phyloP scores from a whole-genome alignment of 2,888 invertebrate genomes.

The Parnassius mnemosyne region DNA sequence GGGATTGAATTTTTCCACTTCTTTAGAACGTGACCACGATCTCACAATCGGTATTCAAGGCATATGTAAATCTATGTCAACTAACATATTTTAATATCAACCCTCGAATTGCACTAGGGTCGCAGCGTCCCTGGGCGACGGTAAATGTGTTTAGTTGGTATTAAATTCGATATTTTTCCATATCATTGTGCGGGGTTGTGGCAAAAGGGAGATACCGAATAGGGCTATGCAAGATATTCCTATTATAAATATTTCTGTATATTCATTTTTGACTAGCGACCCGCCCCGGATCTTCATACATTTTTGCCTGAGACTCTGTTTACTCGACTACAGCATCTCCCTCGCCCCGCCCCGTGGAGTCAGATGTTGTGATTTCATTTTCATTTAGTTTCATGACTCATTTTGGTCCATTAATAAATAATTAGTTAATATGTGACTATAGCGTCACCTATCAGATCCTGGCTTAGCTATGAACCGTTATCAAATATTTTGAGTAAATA shows the following conservation, averaged over 20 bases:
- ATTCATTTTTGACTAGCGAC: no score
- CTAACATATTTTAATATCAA: slow-evolving; percentile 67
- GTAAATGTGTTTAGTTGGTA: slow-evolving; percentile 59
- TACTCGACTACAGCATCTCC: no score
- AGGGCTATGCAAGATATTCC: slow-evolving; percentile 39
- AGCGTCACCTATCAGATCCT: no score
- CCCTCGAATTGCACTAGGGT: slow-evolving; percentile 38
- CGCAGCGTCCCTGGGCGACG: slow-evolving; percentile 44
- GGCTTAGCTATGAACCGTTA: no score
- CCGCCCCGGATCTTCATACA: no score
- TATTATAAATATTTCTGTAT: slow-evolving; percentile 4
- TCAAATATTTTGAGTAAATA: no score
- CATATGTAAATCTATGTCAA: slow-evolving; percentile 63
- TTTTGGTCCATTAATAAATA: no score
- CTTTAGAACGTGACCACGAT: slow-evolving; percentile 9
- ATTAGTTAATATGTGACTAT: no score
- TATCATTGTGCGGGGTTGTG: slow-evolving; percentile 60
- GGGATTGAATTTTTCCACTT: slow-evolving; percentile 14
- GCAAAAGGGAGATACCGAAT: slow-evolving; percentile 48
- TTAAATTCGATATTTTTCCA: slow-evolving; percentile 77
- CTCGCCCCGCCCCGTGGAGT: no score
- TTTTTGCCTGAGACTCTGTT: no score
- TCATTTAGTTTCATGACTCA: no score
- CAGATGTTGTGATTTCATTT: no score
- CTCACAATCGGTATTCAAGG: slow-evolving; percentile 32